phyloP scores from a whole-genome alignment of 1,140 invertebrate genomes.

The Drosophila ananassae region DNA sequence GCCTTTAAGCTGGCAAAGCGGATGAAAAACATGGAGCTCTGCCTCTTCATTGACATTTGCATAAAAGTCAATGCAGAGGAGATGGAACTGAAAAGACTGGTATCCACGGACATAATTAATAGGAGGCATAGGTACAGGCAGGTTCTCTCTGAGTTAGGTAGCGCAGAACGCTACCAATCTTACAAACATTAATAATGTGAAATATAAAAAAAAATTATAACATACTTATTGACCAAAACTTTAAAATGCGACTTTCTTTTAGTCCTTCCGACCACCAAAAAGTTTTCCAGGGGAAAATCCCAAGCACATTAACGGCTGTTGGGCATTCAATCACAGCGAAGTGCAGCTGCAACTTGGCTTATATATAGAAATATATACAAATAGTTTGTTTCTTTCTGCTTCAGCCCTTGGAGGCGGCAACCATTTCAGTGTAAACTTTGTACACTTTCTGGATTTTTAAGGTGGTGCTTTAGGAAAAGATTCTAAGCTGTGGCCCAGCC shows the following conservation, averaged over 20 bases:
- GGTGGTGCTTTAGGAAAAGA: constrained; percentile 1
- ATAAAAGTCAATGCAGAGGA: constrained; percentile 58
- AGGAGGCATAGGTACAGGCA: background rate
- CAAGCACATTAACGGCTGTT: constrained; percentile 54
- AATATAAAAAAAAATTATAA: too few relatives aligned
- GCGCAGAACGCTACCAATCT: background rate
- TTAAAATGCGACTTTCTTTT: constrained; percentile 49
- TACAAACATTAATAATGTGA: too few relatives aligned
- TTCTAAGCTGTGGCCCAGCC: constrained; percentile 29
- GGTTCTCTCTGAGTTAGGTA: background rate
- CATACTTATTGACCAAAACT: constrained; percentile 7
- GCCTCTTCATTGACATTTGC: constrained; percentile 65
- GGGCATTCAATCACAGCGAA: constrained; percentile 69
- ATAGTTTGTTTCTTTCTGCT: constrained; percentile 50
- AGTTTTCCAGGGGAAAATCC: constrained; percentile 44
- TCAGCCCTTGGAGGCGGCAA: constrained; percentile 17
- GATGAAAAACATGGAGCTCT: constrained; percentile 55
- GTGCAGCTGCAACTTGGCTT: constrained; percentile 48
- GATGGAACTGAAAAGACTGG: constrained; percentile 41
- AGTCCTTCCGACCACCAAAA: constrained; percentile 31
- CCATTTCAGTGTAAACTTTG: constrained; percentile 63
- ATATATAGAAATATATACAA: constrained; percentile 48
- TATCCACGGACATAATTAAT: background rate
- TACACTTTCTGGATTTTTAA: constrained; percentile 25
- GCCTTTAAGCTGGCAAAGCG: constrained; percentile 47